A percentile compares a stretch with the other conserved stretches of the same genome.
phyloP scores from a whole-genome alignment of 53 echinoderm and acorn worm genomes.

The Glandiceps talaboti region DNA sequence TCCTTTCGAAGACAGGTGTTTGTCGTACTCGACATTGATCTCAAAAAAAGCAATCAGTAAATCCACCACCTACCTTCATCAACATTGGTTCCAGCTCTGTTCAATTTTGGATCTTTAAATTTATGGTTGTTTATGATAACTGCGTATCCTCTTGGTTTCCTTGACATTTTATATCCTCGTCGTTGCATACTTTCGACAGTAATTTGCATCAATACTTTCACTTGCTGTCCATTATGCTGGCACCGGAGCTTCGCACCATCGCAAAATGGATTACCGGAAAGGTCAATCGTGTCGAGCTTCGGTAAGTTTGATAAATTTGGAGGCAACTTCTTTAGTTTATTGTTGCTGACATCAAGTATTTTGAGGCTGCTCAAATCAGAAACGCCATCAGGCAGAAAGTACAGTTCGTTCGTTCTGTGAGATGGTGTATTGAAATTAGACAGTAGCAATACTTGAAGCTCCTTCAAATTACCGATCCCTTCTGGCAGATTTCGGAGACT shows the following conservation, averaged over 20 bases:
- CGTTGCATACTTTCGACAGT: neutral
- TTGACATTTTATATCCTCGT: neutral
- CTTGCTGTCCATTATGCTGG: neutral
- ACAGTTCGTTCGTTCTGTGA: neutral
- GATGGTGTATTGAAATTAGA: neutral
- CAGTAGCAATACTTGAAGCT: neutral
- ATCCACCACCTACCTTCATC: neutral
- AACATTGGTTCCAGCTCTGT: neutral
- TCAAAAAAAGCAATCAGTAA: too few species aligned
- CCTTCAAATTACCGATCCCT: neutral
- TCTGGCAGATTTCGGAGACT: neutral
- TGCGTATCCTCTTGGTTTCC: neutral
- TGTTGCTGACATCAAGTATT: neutral
- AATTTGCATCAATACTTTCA: neutral
- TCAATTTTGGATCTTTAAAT: neutral
- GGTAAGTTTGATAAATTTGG: neutral
- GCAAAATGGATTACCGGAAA: neutral
- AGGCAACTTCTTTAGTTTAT: neutral
- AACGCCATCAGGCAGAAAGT: neutral
- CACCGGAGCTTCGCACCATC: neutral
- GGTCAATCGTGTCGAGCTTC: neutral
- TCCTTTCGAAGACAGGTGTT: too few species aligned
- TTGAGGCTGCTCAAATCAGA: neutral
- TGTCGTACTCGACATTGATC: too few species aligned
- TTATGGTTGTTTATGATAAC: neutral